A percentile compares a stretch with the other conserved stretches of the same genome.
Evolutionary conservation across 2,797 vertebrate species (phyloP).

Genomic region (Mus caroli): DNA sequence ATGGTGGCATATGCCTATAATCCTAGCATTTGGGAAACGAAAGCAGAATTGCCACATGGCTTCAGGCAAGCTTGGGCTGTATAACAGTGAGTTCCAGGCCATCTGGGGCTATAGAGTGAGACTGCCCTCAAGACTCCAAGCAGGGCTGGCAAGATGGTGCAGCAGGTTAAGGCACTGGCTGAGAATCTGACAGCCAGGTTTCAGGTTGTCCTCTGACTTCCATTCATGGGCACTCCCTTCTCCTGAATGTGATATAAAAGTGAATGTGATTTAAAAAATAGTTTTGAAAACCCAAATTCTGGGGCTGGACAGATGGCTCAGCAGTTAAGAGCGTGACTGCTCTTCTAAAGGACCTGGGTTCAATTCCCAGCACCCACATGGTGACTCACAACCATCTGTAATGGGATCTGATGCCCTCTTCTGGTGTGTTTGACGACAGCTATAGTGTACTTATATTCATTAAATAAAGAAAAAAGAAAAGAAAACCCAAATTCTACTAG

Average conservation of each 20-base stretch:
- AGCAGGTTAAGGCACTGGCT: background rate
- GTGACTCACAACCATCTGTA: background rate
- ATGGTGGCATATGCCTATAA: no score
- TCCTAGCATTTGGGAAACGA: background rate
- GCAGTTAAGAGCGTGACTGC: background rate
- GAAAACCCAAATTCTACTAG: background rate
- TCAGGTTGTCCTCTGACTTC: background rate
- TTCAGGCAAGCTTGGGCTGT: background rate
- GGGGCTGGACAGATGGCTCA: background rate
- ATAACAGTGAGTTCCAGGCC: background rate
- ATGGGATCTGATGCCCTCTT: background rate
- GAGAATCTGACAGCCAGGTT: background rate
- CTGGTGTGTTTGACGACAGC: background rate
- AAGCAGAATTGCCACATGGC: background rate
- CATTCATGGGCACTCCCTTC: background rate
- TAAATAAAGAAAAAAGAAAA: background rate
- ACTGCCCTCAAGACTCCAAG: background rate
- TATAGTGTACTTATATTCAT: background rate
- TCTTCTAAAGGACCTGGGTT: background rate
- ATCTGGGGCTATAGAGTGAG: background rate
- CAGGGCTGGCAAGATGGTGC: background rate
- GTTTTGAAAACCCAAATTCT: background rate
- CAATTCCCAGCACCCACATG: background rate
- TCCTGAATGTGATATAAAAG: background rate
- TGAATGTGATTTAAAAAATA: background rate